Evolutionary conservation across 2,797 vertebrate species (phyloP).

Genomic region (Hylomyscus alleni): DNA sequence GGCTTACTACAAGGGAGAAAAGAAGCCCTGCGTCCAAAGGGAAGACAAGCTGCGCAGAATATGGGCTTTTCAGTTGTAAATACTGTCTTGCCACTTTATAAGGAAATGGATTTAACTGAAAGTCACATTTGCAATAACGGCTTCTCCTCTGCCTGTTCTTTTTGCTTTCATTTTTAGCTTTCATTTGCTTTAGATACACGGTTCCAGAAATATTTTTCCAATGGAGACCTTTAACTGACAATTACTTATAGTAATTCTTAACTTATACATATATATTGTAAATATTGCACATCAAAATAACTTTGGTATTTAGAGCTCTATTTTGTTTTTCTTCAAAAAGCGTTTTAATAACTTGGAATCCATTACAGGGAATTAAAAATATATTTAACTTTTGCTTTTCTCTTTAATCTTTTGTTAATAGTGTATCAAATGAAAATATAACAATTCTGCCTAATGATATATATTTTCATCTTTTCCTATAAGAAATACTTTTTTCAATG

Average conservation of each 20-base stretch:
- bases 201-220: slow-evolving; percentile 58
- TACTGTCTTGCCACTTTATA: slow-evolving; percentile 82
- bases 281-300: slow-evolving; percentile 73
- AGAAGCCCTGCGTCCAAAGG: background rate
- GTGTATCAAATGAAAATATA: slow-evolving; percentile 74
- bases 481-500: slow-evolving; percentile 72
- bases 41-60: slow-evolving; percentile 87
- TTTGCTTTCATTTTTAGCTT: background rate
- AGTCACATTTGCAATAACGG: slow-evolving; percentile 61
- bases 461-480: slow-evolving; percentile 72
- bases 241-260: slow-evolving; percentile 76
- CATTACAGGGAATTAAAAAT: slow-evolving; percentile 74
- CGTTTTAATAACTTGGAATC: slow-evolving; percentile 58
- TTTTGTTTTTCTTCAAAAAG: slow-evolving; percentile 72
- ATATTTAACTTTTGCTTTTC: slow-evolving; percentile 78
- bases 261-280: slow-evolving; percentile 76
- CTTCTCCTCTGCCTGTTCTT: slow-evolving; percentile 6
- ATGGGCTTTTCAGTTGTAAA: slow-evolving; percentile 88
- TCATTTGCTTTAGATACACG: slow-evolving; percentile 54
- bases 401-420: slow-evolving; percentile 71
- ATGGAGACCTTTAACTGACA: slow-evolving; percentile 8
- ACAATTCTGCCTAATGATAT: slow-evolving; percentile 65
- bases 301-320: slow-evolving; percentile 65
- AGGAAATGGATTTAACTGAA: slow-evolving; percentile 84
- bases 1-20: slow-evolving; percentile 16